phyloP scores from a whole-genome alignment of 2,888 invertebrate genomes.

The Sminthurinus aureus region DNA sequence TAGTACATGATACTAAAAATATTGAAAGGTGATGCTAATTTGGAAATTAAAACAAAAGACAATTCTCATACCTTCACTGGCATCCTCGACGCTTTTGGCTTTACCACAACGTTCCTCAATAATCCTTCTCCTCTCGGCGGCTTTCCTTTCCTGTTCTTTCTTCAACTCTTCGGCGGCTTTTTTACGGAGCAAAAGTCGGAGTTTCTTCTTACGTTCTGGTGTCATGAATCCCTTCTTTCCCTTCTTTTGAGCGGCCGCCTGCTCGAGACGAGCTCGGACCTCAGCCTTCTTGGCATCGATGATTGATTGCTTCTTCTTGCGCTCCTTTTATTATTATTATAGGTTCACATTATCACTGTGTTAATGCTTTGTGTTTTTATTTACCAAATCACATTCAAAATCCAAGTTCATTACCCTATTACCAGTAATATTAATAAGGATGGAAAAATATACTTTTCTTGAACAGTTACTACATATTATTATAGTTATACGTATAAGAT shows the following conservation, averaged over 20 bases:
- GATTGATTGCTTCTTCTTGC: slow-evolving; percentile 97
- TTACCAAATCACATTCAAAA: neutral
- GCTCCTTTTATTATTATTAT: slow-evolving; percentile 73
- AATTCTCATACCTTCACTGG: slow-evolving; percentile 83
- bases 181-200: slow-evolving; percentile 99
- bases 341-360: slow-evolving; percentile 16
- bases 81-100: slow-evolving; percentile 88
- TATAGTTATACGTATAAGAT: no score
- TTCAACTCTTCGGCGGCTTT: slow-evolving; percentile 99
- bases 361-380: slow-evolving; percentile 2
- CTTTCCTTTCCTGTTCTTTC: slow-evolving; percentile 99
- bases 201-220: slow-evolving; percentile 98
- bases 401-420: neutral
- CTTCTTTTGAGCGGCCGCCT: slow-evolving; percentile 97
- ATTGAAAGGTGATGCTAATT: neutral
- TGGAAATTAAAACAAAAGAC: neutral
- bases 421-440: neutral
- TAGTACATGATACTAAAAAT: no score
- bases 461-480: no score
- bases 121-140: slow-evolving; percentile 96
- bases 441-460: slow-evolving; percentile 5
- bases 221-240: slow-evolving; percentile 99
- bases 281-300: slow-evolving; percentile 99
- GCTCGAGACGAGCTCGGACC: slow-evolving; percentile 98
- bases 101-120: slow-evolving; percentile 95